Evolutionary conservation across 2,797 vertebrate species (phyloP).

Genomic region (Mormyrops boulengeri): DNA sequence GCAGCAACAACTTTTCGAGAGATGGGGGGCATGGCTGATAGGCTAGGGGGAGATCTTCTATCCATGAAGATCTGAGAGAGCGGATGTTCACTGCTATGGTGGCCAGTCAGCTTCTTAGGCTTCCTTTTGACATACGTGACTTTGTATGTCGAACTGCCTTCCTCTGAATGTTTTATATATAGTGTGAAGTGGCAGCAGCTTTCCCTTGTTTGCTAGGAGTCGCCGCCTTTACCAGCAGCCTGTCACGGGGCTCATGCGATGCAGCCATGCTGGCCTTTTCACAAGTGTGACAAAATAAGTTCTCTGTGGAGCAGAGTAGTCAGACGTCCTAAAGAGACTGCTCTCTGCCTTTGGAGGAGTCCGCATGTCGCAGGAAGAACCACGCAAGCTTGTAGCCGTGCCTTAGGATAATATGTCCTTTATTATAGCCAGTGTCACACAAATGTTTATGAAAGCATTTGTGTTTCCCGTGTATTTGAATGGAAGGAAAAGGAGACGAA

Average conservation of each 20-base stretch:
- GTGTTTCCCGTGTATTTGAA: neutral
- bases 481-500: neutral
- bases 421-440: neutral
- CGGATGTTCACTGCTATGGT: neutral
- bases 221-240: neutral
- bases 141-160: neutral
- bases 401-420: neutral
- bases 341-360: neutral
- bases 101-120: neutral
- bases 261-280: neutral
- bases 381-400: neutral
- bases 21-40: neutral
- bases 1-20: neutral
- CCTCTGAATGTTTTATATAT: neutral
- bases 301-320: neutral
- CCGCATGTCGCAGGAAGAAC: neutral
- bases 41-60: neutral
- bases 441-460: neutral
- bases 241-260: neutral
- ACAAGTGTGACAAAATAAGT: neutral
- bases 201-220: no score
- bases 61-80: neutral
- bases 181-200: neutral
- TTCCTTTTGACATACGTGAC: neutral
- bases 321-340: neutral